Evolutionary conservation across 2,113 vertebrate species (phyloP).

Genomic region (Mormyrus iriodes): DNA sequence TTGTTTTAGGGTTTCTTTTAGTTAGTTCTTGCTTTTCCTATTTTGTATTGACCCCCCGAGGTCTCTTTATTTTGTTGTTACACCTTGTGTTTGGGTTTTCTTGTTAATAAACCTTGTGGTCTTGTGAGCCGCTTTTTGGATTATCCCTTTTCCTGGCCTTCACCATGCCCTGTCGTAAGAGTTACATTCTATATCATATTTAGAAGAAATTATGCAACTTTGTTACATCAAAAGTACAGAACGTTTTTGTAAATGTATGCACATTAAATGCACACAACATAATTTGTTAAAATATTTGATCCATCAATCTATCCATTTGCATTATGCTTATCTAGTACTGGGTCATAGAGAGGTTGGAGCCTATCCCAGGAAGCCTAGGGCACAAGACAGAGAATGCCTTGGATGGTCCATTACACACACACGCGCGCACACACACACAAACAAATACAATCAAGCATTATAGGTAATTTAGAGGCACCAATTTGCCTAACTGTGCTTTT

Average conservation of each 20-base stretch:
- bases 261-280: neutral
- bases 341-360: neutral
- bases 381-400: neutral
- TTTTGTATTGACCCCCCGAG: too few relatives aligned
- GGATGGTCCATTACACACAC: neutral
- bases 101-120: too few relatives aligned
- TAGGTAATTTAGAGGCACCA: neutral
- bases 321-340: neutral
- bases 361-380: neutral
- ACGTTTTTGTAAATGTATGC: neutral
- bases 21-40: neutral
- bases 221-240: neutral
- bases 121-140: neutral
- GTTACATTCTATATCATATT: neutral
- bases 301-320: neutral
- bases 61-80: neutral
- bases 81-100: neutral
- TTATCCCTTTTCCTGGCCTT: neutral
- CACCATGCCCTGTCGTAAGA: neutral
- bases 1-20: too few relatives aligned
- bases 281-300: neutral
- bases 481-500: neutral
- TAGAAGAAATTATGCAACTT: neutral
- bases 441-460: neutral
- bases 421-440: neutral